Evolutionary conservation across 2,888 invertebrate species (phyloP).

Genomic region (Dendrolimus pini): DNA sequence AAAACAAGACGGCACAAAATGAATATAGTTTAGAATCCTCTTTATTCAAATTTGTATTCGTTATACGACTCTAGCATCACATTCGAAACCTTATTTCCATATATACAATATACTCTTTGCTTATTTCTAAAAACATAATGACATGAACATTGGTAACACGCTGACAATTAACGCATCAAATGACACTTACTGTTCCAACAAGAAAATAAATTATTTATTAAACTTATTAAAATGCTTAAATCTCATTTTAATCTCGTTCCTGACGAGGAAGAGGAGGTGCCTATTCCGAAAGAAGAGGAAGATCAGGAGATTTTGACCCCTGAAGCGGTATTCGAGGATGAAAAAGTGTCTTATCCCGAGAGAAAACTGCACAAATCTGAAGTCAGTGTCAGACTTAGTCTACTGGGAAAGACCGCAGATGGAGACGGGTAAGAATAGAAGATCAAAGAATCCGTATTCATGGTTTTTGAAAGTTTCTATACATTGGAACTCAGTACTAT

Average conservation of each 20-base stretch:
- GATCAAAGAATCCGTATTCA: background rate
- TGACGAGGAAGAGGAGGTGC: conserved; percentile 10
- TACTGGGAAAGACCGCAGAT: conserved; percentile 62
- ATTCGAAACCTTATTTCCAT: no score
- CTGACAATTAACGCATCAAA: no score
- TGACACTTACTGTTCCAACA: no score
- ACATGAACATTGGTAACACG: no score
- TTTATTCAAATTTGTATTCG: no score
- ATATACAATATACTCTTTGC: no score
- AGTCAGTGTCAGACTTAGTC: conserved; percentile 46
- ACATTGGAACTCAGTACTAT: background rate
- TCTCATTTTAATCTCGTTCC: conserved; percentile 37
- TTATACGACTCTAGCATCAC: no score
- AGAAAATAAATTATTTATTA: no score
- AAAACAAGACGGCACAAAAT: no score
- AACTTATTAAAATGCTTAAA: conserved; percentile 37
- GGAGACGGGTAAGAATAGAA: conserved; percentile 52
- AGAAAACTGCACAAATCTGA: conserved; percentile 40
- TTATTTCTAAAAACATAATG: no score
- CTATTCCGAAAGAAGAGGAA: conserved; percentile 6
- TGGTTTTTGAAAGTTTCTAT: background rate
- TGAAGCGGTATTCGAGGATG: conserved; percentile 15
- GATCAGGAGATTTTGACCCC: conserved; percentile 3
- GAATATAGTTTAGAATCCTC: no score
- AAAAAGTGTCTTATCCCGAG: conserved; percentile 15